Base-by-base conservation (phyloP, 2,888 invertebrate genomes). In the Drosophila mettleri region DNA sequence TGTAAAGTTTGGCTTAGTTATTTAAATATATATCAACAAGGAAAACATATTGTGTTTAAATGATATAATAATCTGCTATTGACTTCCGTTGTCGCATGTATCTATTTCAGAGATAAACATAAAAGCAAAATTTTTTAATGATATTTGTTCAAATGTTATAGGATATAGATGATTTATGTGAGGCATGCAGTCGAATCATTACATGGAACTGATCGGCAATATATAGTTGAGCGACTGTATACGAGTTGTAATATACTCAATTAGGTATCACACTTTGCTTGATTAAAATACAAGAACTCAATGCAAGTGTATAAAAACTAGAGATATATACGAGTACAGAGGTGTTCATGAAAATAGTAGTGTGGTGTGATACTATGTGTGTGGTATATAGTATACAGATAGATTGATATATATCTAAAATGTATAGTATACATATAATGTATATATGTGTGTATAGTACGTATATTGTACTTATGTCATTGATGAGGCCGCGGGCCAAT, bases 391-490 rank as follows among this genome's bases (percentile, higher is more conserved):
- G 18, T 59, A 39, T 36, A 61, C 27, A 34, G 27, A 57, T 64
- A 31, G 58, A 43, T 66, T 20, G 43, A 53, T 53, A 16, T 43
- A 43, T 43, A 16, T 27, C 10, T n/a, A 16, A 5, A 27, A 27
- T 45, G 16, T 24, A 16, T 27, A 3, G 29, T 46, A 31, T 43
- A n/a, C 18, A 36, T 62, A 36, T 16, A 38, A 14, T 10, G 9
- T 43, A 43, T 43, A n/a, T 24, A 24, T 24, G 24, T 16, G 10
- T 45, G 18, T 45, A 7, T 27, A 9, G 33, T 49, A n/a, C 16
- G 2, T 34, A 22, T 70, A 34, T 62, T 45, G 70, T 79, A 76
- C 79, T 85, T 76, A 73, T 82, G 76, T 73, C 88, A 85, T 87
- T 78, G 70, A 70, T 70, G 76, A 73, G 67, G 9, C 38, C 38